Conservation (phyloP, 1,140 invertebrate genomes). For the Drosophila teissieri region DNA sequence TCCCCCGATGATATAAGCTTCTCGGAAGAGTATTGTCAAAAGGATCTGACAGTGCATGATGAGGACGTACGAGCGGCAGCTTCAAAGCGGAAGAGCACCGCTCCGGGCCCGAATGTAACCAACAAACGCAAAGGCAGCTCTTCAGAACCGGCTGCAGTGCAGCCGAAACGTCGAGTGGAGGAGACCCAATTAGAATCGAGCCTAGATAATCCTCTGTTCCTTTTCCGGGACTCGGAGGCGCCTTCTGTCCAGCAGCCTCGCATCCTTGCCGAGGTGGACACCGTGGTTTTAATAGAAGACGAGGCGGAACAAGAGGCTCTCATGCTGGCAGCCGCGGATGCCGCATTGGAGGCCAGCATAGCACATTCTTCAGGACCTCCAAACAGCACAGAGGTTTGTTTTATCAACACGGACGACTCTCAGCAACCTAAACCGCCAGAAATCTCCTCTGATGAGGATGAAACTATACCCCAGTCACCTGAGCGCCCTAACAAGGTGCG, state of each 20-base stretch:
- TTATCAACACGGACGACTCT: slow-evolving; percentile 55
- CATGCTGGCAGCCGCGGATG: slow-evolving; percentile 64
- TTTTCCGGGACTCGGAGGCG: slow-evolving; percentile 52
- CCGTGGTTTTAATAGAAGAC: slow-evolving; percentile 47
- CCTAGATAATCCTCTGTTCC: slow-evolving; percentile 28
- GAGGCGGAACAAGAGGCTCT: slow-evolving; percentile 68
- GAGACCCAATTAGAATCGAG: slow-evolving; percentile 30
- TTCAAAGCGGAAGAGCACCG: slow-evolving; percentile 53
- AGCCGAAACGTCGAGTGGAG: slow-evolving; percentile 47
- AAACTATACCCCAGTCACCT: slow-evolving; percentile 71
- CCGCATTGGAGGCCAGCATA: slow-evolving; percentile 44
- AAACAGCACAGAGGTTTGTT: slow-evolving; percentile 57
- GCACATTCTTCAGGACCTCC: not conserved
- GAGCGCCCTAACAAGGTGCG: slow-evolving; percentile 78
- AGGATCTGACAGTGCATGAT: slow-evolving; percentile 44
- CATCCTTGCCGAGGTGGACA: slow-evolving; percentile 62
- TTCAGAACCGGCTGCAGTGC: slow-evolving; percentile 30
- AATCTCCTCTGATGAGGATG: slow-evolving; percentile 41
- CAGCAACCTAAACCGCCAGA: not conserved
- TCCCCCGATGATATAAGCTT: slow-evolving; percentile 74
- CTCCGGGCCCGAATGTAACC: slow-evolving; percentile 14
- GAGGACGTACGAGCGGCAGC: not conserved
- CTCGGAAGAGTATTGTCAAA: slow-evolving; percentile 68
- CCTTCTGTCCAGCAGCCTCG: slow-evolving; percentile 55
- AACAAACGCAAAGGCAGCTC: slow-evolving; percentile 57